phyloP scores from a whole-genome alignment of 1,140 invertebrate species.

The Platyscapa corneri region DNA sequence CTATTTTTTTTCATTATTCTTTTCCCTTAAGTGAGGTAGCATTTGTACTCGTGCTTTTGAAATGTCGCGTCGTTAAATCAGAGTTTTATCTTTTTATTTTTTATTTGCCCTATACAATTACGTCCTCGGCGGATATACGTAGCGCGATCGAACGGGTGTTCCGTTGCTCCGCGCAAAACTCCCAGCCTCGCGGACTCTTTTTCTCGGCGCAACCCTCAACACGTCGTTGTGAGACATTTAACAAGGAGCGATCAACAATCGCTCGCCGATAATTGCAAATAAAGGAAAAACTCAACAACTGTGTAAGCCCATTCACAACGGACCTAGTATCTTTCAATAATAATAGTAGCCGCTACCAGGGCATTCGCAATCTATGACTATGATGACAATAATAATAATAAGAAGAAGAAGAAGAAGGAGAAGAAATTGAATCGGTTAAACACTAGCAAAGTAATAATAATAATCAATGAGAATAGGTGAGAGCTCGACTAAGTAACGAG shows the following conservation, averaged over 20 bases:
- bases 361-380: slow-evolving; percentile 18
- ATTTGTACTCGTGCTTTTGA: slow-evolving; percentile 71
- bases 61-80: slow-evolving; percentile 59
- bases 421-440: no score
- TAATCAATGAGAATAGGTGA: no score
- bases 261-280: not conserved
- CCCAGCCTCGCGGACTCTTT: not conserved
- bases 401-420: no score
- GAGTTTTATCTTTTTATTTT: slow-evolving; percentile 22
- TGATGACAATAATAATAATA: slow-evolving; percentile 34
- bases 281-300: slow-evolving; percentile 35
- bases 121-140: slow-evolving; percentile 2
- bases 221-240: slow-evolving; percentile 9
- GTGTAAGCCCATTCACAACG: slow-evolving; percentile 20
- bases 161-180: not conserved
- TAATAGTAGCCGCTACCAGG: not conserved
- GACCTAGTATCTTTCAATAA: no score
- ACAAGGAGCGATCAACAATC: slow-evolving; percentile 35
- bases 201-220: not conserved
- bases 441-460: slow-evolving; percentile 14
- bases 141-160: slow-evolving; percentile 19
- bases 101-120: slow-evolving; percentile 22
- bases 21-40: slow-evolving; percentile 66
- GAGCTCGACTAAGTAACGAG: slow-evolving; percentile 7
- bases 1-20: slow-evolving; percentile 28